Evolutionary conservation across 92 coral and sea anemone genomes (phyloP).

Genomic region (Isaurus tuberculatus): DNA sequence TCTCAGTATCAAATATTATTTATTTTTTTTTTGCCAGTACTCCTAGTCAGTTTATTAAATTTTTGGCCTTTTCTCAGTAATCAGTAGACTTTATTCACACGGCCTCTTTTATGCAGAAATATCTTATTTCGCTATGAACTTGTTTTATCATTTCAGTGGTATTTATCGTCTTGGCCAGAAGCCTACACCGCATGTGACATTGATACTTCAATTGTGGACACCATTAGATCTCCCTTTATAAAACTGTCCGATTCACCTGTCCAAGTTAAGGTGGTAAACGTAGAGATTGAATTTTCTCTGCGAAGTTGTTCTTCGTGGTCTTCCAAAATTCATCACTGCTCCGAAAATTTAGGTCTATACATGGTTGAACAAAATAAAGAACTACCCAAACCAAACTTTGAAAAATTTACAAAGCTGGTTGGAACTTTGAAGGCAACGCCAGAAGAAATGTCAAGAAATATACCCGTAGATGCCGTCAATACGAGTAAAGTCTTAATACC

Average conservation of each 20-base stretch:
- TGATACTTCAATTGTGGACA: neutral
- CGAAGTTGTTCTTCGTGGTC: slow-evolving; percentile 5
- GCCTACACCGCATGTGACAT: neutral
- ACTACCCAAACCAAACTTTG: neutral
- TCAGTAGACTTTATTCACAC: neutral
- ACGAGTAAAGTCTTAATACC: slow-evolving; percentile 7
- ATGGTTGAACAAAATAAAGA: slow-evolving; percentile 1
- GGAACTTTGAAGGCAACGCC: slow-evolving; percentile 18
- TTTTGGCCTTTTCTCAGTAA: no score
- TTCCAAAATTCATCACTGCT: neutral
- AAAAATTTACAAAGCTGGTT: slow-evolving; percentile 1
- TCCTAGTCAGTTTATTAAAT: neutral
- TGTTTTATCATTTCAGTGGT: slow-evolving; percentile 15
- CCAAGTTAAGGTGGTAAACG: neutral
- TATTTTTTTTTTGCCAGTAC: no score
- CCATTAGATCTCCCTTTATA: slow-evolving; percentile 15
- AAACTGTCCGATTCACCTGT: neutral
- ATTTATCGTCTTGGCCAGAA: neutral
- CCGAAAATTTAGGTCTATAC: slow-evolving; percentile 14
- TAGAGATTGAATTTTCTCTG: slow-evolving; percentile 5
- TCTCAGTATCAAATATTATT: no score
- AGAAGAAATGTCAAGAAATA: neutral
- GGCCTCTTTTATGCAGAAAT: no score
- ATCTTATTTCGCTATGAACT: neutral
- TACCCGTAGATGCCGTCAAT: neutral